These are phyloP conservation scores for Ostrea denselamellosa DNA, from an alignment of 1,140 invertebrate genomes.

Conservation along the genomic window DNA sequence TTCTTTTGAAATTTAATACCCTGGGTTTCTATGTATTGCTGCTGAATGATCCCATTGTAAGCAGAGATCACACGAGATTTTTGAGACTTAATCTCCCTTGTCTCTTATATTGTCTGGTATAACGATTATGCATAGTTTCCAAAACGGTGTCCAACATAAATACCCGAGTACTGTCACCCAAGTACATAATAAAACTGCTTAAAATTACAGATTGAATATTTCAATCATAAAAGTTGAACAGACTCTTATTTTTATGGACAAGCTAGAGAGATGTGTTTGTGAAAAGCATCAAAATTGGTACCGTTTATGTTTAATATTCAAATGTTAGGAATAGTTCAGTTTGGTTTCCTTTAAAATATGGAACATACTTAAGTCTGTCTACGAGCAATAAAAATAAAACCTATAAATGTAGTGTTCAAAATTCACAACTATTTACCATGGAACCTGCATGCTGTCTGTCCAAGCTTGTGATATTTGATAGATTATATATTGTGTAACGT, in stretches of 20 bases:
- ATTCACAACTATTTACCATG: too few species aligned
- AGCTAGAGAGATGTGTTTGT: background rate
- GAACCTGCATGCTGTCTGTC: too few species aligned
- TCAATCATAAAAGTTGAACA: background rate
- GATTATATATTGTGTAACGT: too few species aligned
- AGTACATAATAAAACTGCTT: background rate
- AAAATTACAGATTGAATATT: background rate
- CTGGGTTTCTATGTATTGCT: constrained; percentile 7
- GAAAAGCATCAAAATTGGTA: too few species aligned
- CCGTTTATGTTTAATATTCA: too few species aligned
- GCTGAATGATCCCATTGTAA: constrained; percentile 17
- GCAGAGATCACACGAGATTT: constrained; percentile 17
- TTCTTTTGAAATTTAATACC: constrained; percentile 34
- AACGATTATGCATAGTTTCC: background rate
- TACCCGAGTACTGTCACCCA: background rate
- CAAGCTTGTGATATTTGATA: too few species aligned
- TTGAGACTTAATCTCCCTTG: background rate
- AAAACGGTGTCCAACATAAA: background rate
- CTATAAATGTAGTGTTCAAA: too few species aligned
- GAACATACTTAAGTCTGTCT: too few species aligned
- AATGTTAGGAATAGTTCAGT: too few species aligned
- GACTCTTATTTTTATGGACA: background rate
- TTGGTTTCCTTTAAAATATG: too few species aligned
- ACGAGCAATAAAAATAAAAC: too few species aligned
- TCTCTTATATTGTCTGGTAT: constrained; percentile 22